Percentiles rank a stretch among this genome's conserved stretches.
These are phyloP conservation scores for Trachelus iudaicus DNA, from an alignment of 2,888 invertebrate species.

Conservation along the genomic window DNA sequence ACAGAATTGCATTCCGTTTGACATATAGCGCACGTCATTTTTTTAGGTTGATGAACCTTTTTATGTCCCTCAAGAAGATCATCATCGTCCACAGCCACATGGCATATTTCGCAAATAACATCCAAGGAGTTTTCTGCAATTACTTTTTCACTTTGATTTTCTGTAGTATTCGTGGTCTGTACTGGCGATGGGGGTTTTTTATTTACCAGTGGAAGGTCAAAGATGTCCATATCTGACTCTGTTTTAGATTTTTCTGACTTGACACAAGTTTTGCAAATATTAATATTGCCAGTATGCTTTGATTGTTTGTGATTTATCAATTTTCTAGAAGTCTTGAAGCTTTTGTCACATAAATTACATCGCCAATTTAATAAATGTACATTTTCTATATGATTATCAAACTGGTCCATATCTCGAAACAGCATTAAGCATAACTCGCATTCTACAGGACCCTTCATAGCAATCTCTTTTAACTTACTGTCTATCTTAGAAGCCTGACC, in stretches of 20 bases:
- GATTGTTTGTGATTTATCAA: constrained; percentile 30
- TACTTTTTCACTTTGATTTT: neutral
- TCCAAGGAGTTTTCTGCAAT: neutral
- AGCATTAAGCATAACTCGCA: constrained; percentile 38
- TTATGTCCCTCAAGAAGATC: constrained; percentile 30
- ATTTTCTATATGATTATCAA: constrained; percentile 37
- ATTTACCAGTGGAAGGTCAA: neutral
- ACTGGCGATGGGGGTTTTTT: neutral
- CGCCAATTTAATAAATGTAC: constrained; percentile 29
- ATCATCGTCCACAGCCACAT: constrained; percentile 34
- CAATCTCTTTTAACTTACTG: constrained; percentile 15
- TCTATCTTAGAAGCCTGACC: neutral
- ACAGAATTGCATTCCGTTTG: constrained; percentile 32
- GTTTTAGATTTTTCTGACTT: constrained; percentile 2
- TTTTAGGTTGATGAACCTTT: constrained; percentile 31
- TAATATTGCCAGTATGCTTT: constrained; percentile 26
- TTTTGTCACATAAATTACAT: constrained; percentile 34
- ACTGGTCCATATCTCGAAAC: constrained; percentile 34
- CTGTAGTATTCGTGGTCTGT: neutral
- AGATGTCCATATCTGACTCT: neutral
- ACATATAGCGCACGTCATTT: constrained; percentile 31
- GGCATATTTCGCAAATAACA: constrained; percentile 27
- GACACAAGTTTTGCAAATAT: constrained; percentile 18
- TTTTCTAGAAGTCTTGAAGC: constrained; percentile 27
- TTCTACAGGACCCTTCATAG: constrained; percentile 27